phyloP scores from a whole-genome alignment of 1,140 invertebrate genomes.

The Dufourea novaeangliae region DNA sequence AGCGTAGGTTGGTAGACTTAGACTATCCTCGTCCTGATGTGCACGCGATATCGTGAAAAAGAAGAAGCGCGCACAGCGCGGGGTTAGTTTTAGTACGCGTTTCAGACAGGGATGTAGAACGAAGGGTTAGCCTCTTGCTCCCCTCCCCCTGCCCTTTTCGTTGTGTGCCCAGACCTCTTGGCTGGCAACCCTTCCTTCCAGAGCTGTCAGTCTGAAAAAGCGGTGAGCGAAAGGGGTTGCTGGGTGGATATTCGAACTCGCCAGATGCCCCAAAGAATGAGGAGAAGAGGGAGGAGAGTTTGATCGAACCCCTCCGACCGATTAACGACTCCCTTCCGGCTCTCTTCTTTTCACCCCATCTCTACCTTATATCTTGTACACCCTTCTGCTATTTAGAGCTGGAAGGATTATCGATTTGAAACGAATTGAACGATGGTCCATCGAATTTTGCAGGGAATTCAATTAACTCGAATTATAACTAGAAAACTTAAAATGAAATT shows the following conservation, averaged over 20 bases:
- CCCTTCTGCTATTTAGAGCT: not conserved
- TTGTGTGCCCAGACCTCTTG: slow-evolving; percentile 39
- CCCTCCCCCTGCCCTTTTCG: not conserved
- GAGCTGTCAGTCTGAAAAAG: slow-evolving; percentile 37
- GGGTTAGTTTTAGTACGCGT: not conserved
- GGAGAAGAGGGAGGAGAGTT: not conserved
- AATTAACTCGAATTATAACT: too few relatives aligned
- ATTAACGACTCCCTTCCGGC: slow-evolving; percentile 37
- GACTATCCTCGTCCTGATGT: not conserved
- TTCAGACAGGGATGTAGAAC: slow-evolving; percentile 6
- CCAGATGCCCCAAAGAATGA: slow-evolving; percentile 55
- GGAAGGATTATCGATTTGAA: too few relatives aligned
- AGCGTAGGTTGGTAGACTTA: not conserved
- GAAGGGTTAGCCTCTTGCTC: slow-evolving; percentile 1
- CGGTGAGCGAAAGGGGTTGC: slow-evolving; percentile 38
- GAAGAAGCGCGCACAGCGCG: not conserved
- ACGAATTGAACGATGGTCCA: too few relatives aligned
- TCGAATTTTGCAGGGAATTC: too few relatives aligned
- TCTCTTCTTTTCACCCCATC: not conserved
- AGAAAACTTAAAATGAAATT: too few relatives aligned
- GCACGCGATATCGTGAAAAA: slow-evolving; percentile 6
- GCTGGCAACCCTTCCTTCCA: slow-evolving; percentile 41
- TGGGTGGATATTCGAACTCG: slow-evolving; percentile 47
- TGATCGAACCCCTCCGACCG: slow-evolving; percentile 49
- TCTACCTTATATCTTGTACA: too few relatives aligned